phyloP scores from a whole-genome alignment of 2,113 vertebrate genomes.

The Ciconia maguari region DNA sequence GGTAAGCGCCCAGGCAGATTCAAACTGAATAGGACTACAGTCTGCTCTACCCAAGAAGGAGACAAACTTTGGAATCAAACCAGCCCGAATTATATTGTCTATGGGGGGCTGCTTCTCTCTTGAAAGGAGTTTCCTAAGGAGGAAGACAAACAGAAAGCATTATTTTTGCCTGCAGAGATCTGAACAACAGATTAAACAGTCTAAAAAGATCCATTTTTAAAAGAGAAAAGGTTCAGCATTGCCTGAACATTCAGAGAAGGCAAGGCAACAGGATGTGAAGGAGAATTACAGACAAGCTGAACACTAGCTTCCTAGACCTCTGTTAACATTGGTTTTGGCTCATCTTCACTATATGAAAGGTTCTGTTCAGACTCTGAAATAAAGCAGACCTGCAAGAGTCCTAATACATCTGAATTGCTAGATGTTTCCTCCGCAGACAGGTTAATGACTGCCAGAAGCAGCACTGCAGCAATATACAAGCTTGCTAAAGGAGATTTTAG shows the following conservation, averaged over 20 bases:
- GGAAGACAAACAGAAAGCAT: neutral
- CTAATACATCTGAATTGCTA: neutral
- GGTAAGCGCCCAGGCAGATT: conserved; percentile 92
- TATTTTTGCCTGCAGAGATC: neutral
- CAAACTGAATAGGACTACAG: conserved; percentile 90
- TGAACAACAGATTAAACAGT: neutral
- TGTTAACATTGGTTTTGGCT: neutral
- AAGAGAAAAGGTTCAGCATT: neutral
- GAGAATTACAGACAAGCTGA: neutral
- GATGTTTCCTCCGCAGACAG: neutral
- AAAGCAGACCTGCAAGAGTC: neutral
- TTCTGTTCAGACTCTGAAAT: neutral
- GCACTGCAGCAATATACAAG: neutral
- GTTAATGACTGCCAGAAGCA: neutral
- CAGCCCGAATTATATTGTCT: conserved; percentile 84
- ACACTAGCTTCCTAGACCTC: neutral
- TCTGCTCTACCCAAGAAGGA: conserved; percentile 81
- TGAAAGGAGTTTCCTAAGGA: conserved; percentile 90
- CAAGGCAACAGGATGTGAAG: neutral
- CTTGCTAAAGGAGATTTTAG: neutral
- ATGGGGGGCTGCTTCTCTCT: conserved; percentile 93
- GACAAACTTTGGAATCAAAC: conserved; percentile 86
- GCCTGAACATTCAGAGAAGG: neutral
- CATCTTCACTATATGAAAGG: neutral
- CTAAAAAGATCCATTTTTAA: neutral